phyloP scores from a whole-genome alignment of 2,113 vertebrate species.

The Hypanus sabinus region DNA sequence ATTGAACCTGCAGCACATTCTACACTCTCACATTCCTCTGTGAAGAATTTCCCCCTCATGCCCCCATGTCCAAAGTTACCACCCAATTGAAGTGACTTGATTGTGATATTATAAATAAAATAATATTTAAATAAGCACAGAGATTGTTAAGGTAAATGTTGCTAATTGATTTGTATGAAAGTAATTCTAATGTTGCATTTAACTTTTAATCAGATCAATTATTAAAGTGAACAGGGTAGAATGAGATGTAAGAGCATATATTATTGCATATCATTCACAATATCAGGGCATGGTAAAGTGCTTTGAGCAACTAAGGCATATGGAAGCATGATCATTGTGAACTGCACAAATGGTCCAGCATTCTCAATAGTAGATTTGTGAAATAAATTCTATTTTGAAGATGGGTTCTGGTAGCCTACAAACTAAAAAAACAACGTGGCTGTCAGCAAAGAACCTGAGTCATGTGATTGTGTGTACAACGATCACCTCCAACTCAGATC shows the following conservation, averaged over 20 bases:
- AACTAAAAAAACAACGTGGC: background rate
- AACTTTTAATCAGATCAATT: background rate
- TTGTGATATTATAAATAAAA: background rate
- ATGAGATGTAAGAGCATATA: too few species aligned
- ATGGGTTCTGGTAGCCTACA: background rate
- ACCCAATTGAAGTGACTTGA: background rate
- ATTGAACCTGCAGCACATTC: too few species aligned
- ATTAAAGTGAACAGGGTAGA: background rate
- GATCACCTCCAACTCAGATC: conserved; percentile 9
- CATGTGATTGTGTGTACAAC: background rate
- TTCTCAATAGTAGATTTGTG: background rate
- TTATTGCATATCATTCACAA: background rate
- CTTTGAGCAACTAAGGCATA: background rate
- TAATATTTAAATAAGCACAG: background rate
- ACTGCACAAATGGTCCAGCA: background rate
- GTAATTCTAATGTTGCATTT: background rate
- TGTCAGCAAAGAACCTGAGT: background rate
- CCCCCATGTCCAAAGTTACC: background rate
- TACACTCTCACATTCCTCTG: too few species aligned
- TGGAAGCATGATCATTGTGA: background rate
- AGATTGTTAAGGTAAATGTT: background rate
- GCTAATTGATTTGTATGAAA: background rate
- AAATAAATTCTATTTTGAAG: background rate
- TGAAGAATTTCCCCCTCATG: too few species aligned
- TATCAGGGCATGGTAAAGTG: background rate